A percentile compares a stretch with the other conserved stretches of the same genome.
Evolutionary conservation across 1,140 invertebrate genomes (phyloP).

Genomic region (Lineus longissimus): DNA sequence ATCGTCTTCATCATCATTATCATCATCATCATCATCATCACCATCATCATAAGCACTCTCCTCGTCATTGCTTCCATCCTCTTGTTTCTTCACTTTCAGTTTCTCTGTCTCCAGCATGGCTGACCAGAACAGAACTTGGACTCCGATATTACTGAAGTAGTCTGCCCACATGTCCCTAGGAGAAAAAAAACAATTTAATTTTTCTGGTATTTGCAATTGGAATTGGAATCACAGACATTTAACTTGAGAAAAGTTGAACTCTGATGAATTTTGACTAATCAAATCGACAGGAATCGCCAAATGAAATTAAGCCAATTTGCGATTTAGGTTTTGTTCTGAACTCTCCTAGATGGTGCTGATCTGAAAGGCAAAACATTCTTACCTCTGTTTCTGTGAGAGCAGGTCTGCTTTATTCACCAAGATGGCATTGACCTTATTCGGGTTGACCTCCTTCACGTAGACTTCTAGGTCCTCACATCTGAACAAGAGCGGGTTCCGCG

Average conservation of each 20-base stretch:
- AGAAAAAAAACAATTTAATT: constrained; percentile 19
- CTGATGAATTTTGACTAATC: no score
- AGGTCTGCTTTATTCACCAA: constrained; percentile 97
- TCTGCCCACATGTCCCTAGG: constrained; percentile 71
- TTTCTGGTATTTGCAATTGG: neutral
- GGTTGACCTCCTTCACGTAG: constrained; percentile 83
- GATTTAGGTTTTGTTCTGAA: no score
- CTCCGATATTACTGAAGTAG: constrained; percentile 72
- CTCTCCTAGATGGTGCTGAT: no score
- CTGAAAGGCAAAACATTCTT: no score
- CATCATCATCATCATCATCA: no score
- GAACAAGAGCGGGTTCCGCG: constrained; percentile 92
- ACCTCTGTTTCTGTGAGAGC: constrained; percentile 75
- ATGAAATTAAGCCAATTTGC: no score
- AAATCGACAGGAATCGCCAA: no score
- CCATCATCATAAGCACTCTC: neutral
- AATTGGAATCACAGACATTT: neutral
- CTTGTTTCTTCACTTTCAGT: constrained; percentile 19
- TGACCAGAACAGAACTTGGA: constrained; percentile 81
- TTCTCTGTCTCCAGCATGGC: constrained; percentile 58
- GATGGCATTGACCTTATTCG: constrained; percentile 75
- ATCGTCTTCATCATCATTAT: no score
- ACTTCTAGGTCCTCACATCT: constrained; percentile 88
- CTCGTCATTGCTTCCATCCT: constrained; percentile 19
- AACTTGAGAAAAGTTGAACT: no score